Conservation (phyloP, 2,888 invertebrate species). For the Stenchaetothrips biformis region DNA sequence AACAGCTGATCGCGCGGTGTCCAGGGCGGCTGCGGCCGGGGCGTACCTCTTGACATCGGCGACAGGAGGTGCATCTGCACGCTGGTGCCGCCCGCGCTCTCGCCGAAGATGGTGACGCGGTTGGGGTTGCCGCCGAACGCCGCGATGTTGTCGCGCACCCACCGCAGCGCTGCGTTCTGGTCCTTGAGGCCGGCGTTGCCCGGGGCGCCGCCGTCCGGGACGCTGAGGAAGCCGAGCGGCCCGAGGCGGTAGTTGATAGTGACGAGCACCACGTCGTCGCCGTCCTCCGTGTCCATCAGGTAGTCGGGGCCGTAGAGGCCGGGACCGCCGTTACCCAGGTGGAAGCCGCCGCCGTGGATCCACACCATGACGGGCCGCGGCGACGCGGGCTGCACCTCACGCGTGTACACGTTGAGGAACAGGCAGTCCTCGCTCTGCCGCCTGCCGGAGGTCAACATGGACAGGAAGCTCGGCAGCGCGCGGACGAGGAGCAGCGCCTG, state of each 20-base stretch:
- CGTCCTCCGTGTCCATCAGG: constrained; percentile 25
- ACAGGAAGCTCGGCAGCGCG: neutral
- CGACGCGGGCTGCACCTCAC: constrained; percentile 42
- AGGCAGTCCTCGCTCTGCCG: constrained; percentile 46
- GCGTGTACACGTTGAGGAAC: constrained; percentile 49
- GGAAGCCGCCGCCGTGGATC: constrained; percentile 35
- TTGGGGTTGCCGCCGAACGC: constrained; percentile 83
- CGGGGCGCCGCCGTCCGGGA: neutral
- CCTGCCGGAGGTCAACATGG: neutral
- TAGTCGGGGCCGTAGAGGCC: constrained; percentile 34
- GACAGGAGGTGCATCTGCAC: constrained; percentile 79
- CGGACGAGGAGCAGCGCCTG: neutral
- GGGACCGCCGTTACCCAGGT: constrained; percentile 31
- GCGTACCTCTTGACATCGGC: constrained; percentile 66
- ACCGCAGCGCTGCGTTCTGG: constrained; percentile 73
- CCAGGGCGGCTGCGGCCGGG: neutral
- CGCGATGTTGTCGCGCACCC: constrained; percentile 77
- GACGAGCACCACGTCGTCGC: neutral
- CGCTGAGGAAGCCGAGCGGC: constrained; percentile 10
- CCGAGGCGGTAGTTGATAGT: constrained; percentile 8
- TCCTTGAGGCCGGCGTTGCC: constrained; percentile 74
- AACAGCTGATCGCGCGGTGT: neutral
- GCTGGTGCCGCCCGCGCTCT: constrained; percentile 80
- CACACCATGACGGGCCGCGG: constrained; percentile 33
- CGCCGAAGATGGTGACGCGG: constrained; percentile 76